phyloP scores from a whole-genome alignment of 2,888 invertebrate genomes.

The Ptilodon capucinus region DNA sequence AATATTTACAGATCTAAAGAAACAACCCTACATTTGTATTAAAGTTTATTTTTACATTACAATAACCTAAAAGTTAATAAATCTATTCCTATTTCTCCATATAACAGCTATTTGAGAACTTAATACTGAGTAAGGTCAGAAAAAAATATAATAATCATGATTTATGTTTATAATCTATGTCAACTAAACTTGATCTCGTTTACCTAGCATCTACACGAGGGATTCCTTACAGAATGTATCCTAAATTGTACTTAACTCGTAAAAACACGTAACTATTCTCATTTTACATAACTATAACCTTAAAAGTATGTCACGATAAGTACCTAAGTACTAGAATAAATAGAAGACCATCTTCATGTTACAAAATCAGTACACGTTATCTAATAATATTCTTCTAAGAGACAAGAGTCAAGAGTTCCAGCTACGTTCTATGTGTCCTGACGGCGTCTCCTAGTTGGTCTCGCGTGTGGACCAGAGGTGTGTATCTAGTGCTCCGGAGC shows the following conservation, averaged over 20 bases:
- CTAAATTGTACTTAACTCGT: slow-evolving; percentile 78
- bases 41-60: slow-evolving; percentile 71
- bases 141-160: slow-evolving; percentile 59
- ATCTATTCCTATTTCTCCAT: slow-evolving; percentile 60
- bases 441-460: slow-evolving; percentile 79
- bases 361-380: slow-evolving; percentile 52
- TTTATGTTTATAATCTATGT: slow-evolving; percentile 51
- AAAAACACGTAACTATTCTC: slow-evolving; percentile 59
- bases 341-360: slow-evolving; percentile 77
- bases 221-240: slow-evolving; percentile 65
- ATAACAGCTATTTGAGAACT: slow-evolving; percentile 75
- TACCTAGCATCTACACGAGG: slow-evolving; percentile 67
- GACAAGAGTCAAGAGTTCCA: slow-evolving; percentile 63
- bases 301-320: slow-evolving; percentile 75
- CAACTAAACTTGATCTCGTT: slow-evolving; percentile 54
- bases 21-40: slow-evolving; percentile 77
- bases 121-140: slow-evolving; percentile 76
- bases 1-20: slow-evolving; percentile 76
- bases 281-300: slow-evolving; percentile 71
- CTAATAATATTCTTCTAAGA: slow-evolving; percentile 68
- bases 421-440: slow-evolving; percentile 75
- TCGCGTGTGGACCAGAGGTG: slow-evolving; percentile 75
- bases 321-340: slow-evolving; percentile 82
- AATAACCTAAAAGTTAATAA: slow-evolving; percentile 67
- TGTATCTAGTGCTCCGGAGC: slow-evolving; percentile 82